Evolutionary conservation across 1,140 invertebrate genomes (phyloP), one percentile per base, ranked within the genome.

Genomic region (Hirudo medicinalis): DNA sequence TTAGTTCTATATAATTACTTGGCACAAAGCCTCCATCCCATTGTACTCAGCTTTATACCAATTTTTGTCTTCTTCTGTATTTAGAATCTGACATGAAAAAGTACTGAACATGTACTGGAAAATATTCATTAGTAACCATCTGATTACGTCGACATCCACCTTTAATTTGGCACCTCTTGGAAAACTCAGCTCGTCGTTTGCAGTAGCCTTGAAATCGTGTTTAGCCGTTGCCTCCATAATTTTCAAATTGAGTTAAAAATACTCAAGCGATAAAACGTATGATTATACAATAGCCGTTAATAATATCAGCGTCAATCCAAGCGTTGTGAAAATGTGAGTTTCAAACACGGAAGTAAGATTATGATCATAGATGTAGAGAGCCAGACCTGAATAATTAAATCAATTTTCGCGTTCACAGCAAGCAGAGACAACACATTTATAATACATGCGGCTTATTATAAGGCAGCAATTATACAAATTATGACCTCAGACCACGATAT

Each of bases 61-160:
- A 85, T 98, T 97, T 86, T 94, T 92, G 84, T 99, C 96, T 85
- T 99, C 96, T 86, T 98, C 95, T 90, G 96, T 97, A 83, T 97
- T 98, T 75, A 99, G 85, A 81, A 98, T 92, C 94, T 97, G 82
- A 63, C 19, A n/a, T n/a, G 19, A 63, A 11, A 63, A 63, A 63
- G 19, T 63, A 8, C 57, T 1, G n/a, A n/a, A n/a, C n/a, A 5
- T 63, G 8, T 63, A 15, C 22, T 19, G 29, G 1, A 63, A n/a
- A n/a, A n/a, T 57, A 63, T 25, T 63, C 29, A 63, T 63, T 63
- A 63, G 22, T 2, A 63, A n/a, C 19, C 4, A 22, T 25, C 1
- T 22, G 9, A n/a, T 25, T 25, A 25, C 19, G 32, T 69, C 22
- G 32, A 69, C 22, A 69, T 9, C n/a, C 2, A 69, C 67, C 67